Conservation (phyloP, 2,113 vertebrate species). For the Grantiella picta region DNA sequence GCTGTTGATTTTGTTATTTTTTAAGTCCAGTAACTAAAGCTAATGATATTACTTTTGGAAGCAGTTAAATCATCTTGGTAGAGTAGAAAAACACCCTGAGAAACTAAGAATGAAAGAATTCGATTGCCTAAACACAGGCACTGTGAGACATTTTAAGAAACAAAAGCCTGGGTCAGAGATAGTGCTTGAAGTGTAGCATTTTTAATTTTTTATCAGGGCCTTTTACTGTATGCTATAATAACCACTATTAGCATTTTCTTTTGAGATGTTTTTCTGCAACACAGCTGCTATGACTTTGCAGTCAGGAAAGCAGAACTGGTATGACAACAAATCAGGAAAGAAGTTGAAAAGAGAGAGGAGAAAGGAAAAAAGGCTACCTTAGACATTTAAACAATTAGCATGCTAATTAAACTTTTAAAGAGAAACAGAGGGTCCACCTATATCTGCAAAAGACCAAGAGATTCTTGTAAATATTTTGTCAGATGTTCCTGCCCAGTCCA, state of each 20-base stretch:
- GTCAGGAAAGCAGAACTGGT: conserved; percentile 3
- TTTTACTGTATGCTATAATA: background rate
- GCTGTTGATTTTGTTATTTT: background rate
- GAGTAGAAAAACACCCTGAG: background rate
- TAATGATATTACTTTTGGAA: background rate
- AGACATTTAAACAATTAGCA: background rate
- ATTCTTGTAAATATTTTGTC: background rate
- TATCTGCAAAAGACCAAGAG: background rate
- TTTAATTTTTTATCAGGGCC: background rate
- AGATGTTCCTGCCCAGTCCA: background rate
- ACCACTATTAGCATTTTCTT: background rate
- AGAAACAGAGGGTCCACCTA: background rate
- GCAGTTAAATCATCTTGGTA: background rate
- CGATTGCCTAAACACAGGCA: background rate
- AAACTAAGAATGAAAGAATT: background rate
- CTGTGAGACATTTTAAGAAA: background rate
- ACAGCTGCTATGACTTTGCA: background rate
- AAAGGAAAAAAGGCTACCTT: background rate
- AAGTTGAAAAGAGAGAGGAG: background rate
- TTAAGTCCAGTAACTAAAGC: background rate
- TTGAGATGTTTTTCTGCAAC: background rate
- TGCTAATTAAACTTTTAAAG: background rate
- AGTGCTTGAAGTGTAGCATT: background rate
- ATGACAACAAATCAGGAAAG: background rate
- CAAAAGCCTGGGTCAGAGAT: background rate